Base-by-base conservation (phyloP, 2,797 vertebrate species). In the Chromis chromis region DNA sequence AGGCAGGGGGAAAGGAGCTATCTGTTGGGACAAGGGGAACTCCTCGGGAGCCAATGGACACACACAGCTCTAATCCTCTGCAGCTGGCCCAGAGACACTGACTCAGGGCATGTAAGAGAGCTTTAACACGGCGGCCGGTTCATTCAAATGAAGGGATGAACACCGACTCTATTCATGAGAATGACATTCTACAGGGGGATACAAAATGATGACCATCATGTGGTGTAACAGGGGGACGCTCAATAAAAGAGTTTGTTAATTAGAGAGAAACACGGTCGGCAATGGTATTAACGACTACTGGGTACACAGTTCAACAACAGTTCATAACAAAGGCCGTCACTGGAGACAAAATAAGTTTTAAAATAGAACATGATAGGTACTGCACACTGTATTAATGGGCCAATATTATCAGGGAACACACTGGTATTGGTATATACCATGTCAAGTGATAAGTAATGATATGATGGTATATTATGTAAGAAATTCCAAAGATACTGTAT, bases 31-130 rank as follows among this genome's bases (percentile, higher is more conserved):
- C 90, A 91, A 90, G 90, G 88, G 88, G 81, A 78, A 71, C 89
- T 89, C 91, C 85, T 88, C 62, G 6, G 92, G 91, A 89, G 88
- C 74, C 90, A 56, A 73, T 74, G 87, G 90, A 90, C 87, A 86
- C 88, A 93, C 91, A 89, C 88, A 70, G 89, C 82, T 90, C 85
- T 94, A 95, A 94, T 95, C 93, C 93, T 91, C 90, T 79, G 91
- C 94, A 95, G 93, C 94, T 95, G 94, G 93, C 86, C 79, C 80
- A 87, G 78, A 91, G 84, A 93, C 89, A 94, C 83, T 77, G 89
- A 86, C 80, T 70, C 28, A 69, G 85, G 88, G 83, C 90, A 87
- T 82, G 90, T 91, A 90, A 88, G 89, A 84, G 83, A 93, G 89
- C 72, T 92, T 93, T 90, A 89, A 90, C 86, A 25, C 76, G 49